Conservation (phyloP, 2,888 invertebrate genomes). For the Himalopsyche anomala region DNA sequence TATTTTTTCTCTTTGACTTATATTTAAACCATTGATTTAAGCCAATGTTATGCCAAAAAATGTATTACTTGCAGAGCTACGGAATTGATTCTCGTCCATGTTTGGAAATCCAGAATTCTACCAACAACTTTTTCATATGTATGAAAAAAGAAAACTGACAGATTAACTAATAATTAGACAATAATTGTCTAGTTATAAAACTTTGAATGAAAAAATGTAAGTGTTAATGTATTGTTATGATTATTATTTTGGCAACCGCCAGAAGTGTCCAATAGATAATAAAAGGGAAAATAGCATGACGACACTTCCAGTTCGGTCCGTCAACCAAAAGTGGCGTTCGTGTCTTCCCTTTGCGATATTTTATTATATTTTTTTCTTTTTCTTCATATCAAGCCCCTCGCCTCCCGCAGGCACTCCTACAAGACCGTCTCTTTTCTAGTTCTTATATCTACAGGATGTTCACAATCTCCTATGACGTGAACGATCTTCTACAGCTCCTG, state of each 20-base stretch:
- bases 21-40: too few relatives aligned
- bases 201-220: too few relatives aligned
- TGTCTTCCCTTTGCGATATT: slow-evolving; percentile 32
- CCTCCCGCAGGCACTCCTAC: not conserved
- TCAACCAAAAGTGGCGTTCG: slow-evolving; percentile 40
- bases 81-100: too few relatives aligned
- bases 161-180: too few relatives aligned
- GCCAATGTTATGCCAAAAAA: too few relatives aligned
- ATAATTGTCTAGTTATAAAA: too few relatives aligned
- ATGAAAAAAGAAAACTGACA: too few relatives aligned
- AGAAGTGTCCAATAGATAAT: slow-evolving; percentile 8
- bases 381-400: not conserved
- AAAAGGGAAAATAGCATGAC: slow-evolving; percentile 16
- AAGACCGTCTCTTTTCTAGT: not conserved
- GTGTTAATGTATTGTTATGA: too few relatives aligned
- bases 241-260: not conserved
- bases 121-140: too few relatives aligned
- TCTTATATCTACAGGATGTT: slow-evolving; percentile 38
- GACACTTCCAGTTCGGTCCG: slow-evolving; percentile 27
- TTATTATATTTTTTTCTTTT: slow-evolving; percentile 40
- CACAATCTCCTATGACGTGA: slow-evolving; percentile 21
- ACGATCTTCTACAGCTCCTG: slow-evolving; percentile 25
- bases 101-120: too few relatives aligned
- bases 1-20: too few relatives aligned
- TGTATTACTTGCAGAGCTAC: too few relatives aligned